These are phyloP conservation scores for Nebria ingens DNA, from an alignment of 1,140 invertebrate species.

Conservation along the genomic window DNA sequence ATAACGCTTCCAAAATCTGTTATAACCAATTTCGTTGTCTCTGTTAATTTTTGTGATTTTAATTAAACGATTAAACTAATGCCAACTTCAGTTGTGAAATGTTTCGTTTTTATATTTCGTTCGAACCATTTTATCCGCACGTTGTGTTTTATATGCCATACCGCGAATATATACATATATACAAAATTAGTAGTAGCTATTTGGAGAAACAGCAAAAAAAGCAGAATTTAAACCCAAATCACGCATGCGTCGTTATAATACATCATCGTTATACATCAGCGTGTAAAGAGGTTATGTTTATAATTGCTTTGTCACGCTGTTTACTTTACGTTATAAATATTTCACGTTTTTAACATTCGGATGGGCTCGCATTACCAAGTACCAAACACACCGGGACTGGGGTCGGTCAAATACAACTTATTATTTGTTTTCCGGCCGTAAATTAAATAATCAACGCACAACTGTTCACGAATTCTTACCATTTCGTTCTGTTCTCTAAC, in stretches of 20 bases:
- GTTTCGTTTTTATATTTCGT: neutral
- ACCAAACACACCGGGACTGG: too few species aligned
- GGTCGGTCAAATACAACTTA: too few species aligned
- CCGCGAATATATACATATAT: neutral
- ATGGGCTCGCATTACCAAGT: too few species aligned
- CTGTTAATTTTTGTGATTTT: neutral
- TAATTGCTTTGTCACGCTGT: neutral
- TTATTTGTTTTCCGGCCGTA: too few species aligned
- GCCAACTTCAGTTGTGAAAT: neutral
- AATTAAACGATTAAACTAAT: neutral
- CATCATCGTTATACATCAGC: too few species aligned
- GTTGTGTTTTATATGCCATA: neutral
- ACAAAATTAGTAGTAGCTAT: neutral
- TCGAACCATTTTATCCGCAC: neutral
- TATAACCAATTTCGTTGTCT: too few species aligned
- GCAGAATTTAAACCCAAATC: neutral
- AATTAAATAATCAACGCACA: too few species aligned
- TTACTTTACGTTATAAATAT: neutral
- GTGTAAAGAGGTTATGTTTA: neutral
- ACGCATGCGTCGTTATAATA: too few species aligned
- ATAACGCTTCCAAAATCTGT: too few species aligned
- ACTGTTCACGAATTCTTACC: too few species aligned
- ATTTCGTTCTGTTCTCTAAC: too few species aligned
- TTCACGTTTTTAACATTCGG: neutral
- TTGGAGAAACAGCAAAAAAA: neutral